phyloP scores from a whole-genome alignment of 2,113 vertebrate species.

The Addax nasomaculatus region DNA sequence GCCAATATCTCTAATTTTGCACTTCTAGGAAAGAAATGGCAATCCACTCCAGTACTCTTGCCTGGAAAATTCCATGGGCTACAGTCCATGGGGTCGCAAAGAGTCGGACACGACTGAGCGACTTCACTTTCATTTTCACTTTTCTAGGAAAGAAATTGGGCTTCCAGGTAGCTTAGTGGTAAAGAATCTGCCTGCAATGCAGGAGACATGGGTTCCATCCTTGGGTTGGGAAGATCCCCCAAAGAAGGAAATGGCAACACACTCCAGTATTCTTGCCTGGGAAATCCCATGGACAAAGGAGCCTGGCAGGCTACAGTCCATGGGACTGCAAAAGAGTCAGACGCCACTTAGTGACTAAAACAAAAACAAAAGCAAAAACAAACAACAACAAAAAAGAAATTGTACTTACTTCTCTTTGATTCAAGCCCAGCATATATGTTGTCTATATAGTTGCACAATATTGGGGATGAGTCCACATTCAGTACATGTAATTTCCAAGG shows the following conservation, averaged over 20 bases:
- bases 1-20: background rate
- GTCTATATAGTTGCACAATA: background rate
- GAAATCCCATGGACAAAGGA: background rate
- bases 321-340: background rate
- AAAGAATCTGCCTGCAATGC: background rate
- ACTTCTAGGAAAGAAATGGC: background rate
- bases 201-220: background rate
- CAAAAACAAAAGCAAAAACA: background rate
- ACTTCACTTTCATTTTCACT: background rate
- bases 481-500: background rate
- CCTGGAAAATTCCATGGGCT: background rate
- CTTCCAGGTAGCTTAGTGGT: background rate
- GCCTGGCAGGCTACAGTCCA: background rate
- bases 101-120: background rate
- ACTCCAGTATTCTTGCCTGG: background rate
- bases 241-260: background rate
- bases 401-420: background rate
- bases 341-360: background rate
- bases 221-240: background rate
- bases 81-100: background rate
- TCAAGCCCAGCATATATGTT: background rate
- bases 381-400: background rate
- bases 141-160: background rate
- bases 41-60: background rate
- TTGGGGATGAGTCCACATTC: background rate